These are phyloP conservation scores for Hycleus cichorii DNA, from an alignment of 1,140 invertebrate species.

Conservation along the genomic window DNA sequence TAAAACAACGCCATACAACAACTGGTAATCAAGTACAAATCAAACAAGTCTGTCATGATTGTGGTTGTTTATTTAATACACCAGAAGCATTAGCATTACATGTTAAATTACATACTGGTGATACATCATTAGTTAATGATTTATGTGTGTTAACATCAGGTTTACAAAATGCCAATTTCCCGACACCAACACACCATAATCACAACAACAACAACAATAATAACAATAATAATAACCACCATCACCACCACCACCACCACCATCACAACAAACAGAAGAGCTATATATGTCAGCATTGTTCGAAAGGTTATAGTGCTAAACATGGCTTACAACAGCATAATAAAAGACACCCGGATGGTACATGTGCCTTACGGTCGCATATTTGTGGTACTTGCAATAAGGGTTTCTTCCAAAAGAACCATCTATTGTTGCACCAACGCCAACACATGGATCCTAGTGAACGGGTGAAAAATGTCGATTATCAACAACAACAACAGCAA, in stretches of 20 bases:
- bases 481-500: not conserved
- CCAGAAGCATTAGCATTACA: slow-evolving; percentile 71
- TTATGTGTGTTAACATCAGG: slow-evolving; percentile 73
- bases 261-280: slow-evolving; percentile 55
- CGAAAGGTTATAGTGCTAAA: slow-evolving; percentile 75
- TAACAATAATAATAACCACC: slow-evolving; percentile 34
- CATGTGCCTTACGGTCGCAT: slow-evolving; percentile 70
- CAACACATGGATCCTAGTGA: slow-evolving; percentile 65
- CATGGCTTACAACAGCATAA: slow-evolving; percentile 73
- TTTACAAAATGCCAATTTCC: slow-evolving; percentile 48
- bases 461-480: slow-evolving; percentile 25
- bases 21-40: slow-evolving; percentile 30
- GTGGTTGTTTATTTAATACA: slow-evolving; percentile 57
- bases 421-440: slow-evolving; percentile 68
- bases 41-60: slow-evolving; percentile 46
- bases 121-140: slow-evolving; percentile 77
- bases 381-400: slow-evolving; percentile 78
- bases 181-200: slow-evolving; percentile 29
- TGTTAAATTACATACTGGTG: slow-evolving; percentile 71
- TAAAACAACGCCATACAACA: slow-evolving; percentile 1
- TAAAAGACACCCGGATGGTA: slow-evolving; percentile 66
- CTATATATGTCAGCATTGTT: slow-evolving; percentile 74
- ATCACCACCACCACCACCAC: slow-evolving; percentile 1
- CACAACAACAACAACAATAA: slow-evolving; percentile 15
- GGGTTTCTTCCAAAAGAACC: slow-evolving; percentile 81